phyloP scores from a whole-genome alignment of 2,797 vertebrate species.

The Nyctibius grandis region DNA sequence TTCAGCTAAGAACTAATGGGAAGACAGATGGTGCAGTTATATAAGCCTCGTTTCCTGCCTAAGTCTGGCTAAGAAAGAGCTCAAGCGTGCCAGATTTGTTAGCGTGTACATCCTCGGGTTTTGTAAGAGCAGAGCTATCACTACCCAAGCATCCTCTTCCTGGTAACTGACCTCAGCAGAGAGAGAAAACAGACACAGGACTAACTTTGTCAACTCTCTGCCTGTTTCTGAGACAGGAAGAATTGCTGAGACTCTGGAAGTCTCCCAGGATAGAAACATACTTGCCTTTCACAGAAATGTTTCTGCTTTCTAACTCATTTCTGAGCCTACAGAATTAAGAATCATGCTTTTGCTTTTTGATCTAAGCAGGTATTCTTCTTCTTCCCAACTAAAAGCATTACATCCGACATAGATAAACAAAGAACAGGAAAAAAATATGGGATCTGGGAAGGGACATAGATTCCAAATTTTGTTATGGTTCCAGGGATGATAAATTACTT shows the following conservation, averaged over 20 bases:
- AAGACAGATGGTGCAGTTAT: conserved; percentile 56
- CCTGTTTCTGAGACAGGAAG: not conserved
- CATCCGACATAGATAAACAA: not conserved
- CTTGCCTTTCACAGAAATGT: not conserved
- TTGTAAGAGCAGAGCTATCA: not conserved
- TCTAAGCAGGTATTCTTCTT: not conserved
- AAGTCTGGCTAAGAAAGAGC: conserved; percentile 22
- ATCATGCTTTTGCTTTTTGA: not conserved
- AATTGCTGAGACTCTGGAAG: not conserved
- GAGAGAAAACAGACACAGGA: not conserved
- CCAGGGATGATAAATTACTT: not conserved
- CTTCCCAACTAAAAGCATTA: not conserved
- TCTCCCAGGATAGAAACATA: not conserved
- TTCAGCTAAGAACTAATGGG: not conserved
- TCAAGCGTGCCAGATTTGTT: not conserved
- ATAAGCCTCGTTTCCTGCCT: conserved; percentile 15
- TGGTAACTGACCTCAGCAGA: not conserved
- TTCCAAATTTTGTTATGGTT: not conserved
- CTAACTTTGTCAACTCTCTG: not conserved
- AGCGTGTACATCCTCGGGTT: not conserved
- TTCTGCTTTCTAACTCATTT: not conserved
- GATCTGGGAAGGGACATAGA: not conserved
- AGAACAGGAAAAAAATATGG: not conserved
- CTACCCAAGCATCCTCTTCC: not conserved
- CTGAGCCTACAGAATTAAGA: not conserved